Percentiles rank a stretch among this genome's conserved stretches.
These are phyloP conservation scores for Chrysomallon squamiferum DNA, from an alignment of 1,140 invertebrate species.

Conservation along the genomic window DNA sequence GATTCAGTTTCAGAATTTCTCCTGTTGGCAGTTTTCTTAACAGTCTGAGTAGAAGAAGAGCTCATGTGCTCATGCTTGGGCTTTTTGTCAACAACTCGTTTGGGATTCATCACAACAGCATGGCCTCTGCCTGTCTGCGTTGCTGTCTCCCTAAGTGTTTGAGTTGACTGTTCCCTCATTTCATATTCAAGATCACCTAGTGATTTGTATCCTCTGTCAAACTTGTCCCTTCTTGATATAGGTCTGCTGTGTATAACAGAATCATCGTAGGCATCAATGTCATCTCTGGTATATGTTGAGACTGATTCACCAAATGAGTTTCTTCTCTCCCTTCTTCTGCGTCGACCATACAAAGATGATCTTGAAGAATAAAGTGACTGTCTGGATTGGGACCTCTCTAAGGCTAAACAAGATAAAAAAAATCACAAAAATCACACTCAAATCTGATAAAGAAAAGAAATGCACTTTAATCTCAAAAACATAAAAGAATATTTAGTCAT, in stretches of 20 bases:
- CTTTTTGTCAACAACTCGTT: conserved; percentile 33
- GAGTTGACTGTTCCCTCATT: conserved; percentile 30
- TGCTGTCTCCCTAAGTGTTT: conserved; percentile 46
- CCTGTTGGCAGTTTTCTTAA: conserved; percentile 16
- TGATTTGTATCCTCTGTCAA: conserved; percentile 37
- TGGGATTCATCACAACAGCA: conserved; percentile 25
- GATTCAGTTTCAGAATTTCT: conserved; percentile 8
- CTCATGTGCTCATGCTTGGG: conserved; percentile 32
- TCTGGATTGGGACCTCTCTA: conserved; percentile 43
- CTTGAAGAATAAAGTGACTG: conserved; percentile 53
- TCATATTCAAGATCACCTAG: conserved; percentile 39
- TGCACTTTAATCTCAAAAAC: not conserved
- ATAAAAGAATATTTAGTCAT: too few species aligned
- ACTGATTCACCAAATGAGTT: conserved; percentile 45
- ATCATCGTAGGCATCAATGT: conserved; percentile 41
- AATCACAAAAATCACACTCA: too few species aligned
- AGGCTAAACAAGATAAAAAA: conserved; percentile 30
- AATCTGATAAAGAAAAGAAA: not conserved
- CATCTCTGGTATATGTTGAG: conserved; percentile 41
- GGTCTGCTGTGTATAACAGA: conserved; percentile 34
- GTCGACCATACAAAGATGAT: conserved; percentile 50
- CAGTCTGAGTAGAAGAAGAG: conserved; percentile 36
- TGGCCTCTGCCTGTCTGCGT: conserved; percentile 44
- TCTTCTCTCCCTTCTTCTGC: conserved; percentile 29
- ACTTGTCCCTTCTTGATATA: conserved; percentile 28